phyloP scores from a whole-genome alignment of 1,140 invertebrate genomes.

The Drosophila nasuta region DNA sequence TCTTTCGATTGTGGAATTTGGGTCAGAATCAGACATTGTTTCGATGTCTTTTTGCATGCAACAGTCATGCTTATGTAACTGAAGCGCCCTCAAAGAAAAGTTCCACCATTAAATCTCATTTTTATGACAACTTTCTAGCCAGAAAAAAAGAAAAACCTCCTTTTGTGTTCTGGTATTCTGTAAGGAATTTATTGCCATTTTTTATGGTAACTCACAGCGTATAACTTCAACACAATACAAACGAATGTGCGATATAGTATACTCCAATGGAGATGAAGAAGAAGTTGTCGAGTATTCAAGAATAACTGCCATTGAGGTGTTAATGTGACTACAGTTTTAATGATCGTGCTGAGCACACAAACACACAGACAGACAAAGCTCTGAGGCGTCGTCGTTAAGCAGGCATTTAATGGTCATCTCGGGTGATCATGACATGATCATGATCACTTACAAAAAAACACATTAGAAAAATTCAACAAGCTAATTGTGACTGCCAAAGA shows the following conservation, averaged over 20 bases:
- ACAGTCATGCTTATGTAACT: slow-evolving; percentile 11
- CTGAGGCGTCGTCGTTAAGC: slow-evolving; percentile 6
- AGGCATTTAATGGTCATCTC: slow-evolving; percentile 2
- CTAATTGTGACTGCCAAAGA: neutral
- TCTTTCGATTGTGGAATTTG: slow-evolving; percentile 59
- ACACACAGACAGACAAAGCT: too few relatives aligned
- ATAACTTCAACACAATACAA: neutral
- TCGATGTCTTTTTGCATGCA: slow-evolving; percentile 35
- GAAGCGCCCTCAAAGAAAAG: neutral
- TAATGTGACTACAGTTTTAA: slow-evolving; percentile 53
- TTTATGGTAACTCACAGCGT: slow-evolving; percentile 51
- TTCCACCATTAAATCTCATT: slow-evolving; percentile 10
- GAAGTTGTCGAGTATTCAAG: too few relatives aligned
- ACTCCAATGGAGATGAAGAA: neutral
- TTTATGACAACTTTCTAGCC: slow-evolving; percentile 45
- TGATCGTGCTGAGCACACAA: slow-evolving; percentile 8
- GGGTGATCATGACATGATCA: slow-evolving; percentile 14
- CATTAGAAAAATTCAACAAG: slow-evolving; percentile 2
- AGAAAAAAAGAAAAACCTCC: neutral
- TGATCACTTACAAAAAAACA: neutral
- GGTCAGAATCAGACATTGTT: slow-evolving; percentile 46
- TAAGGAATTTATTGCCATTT: slow-evolving; percentile 63
- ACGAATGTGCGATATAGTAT: neutral
- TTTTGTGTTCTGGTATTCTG: slow-evolving; percentile 15
- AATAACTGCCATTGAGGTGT: slow-evolving; percentile 49